Conservation (phyloP, 2,888 invertebrate genomes). For the Ligdia adustata region DNA sequence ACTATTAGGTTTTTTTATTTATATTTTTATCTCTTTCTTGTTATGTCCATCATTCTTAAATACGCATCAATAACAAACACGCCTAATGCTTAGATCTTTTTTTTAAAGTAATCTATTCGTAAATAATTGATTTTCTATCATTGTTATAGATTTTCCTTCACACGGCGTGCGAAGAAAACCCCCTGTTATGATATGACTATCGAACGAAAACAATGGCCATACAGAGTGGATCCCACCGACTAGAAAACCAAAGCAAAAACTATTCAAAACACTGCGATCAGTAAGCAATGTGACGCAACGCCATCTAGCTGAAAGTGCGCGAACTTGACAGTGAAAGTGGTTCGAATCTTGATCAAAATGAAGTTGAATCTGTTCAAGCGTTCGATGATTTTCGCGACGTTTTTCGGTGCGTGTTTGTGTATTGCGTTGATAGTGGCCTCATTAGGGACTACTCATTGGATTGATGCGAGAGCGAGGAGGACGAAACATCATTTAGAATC, state of each 20-base stretch:
- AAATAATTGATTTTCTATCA: slow-evolving; percentile 38
- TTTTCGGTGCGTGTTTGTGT: slow-evolving; percentile 90
- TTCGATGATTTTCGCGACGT: slow-evolving; percentile 92
- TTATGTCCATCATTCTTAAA: too few relatives aligned
- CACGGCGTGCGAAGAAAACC: slow-evolving; percentile 50
- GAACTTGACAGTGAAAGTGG: slow-evolving; percentile 61
- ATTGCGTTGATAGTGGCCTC: slow-evolving; percentile 91
- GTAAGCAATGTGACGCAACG: slow-evolving; percentile 68
- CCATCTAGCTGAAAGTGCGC: slow-evolving; percentile 58
- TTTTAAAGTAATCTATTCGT: too few relatives aligned
- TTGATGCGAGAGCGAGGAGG: slow-evolving; percentile 88
- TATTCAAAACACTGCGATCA: slow-evolving; percentile 36
- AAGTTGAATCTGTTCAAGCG: slow-evolving; percentile 89
- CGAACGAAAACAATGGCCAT: slow-evolving; percentile 55
- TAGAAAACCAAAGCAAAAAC: slow-evolving; percentile 61
- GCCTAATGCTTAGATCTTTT: too few relatives aligned
- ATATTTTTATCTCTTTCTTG: too few relatives aligned
- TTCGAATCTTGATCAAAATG: slow-evolving; percentile 57
- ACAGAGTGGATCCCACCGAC: slow-evolving; percentile 50
- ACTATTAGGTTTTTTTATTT: too few relatives aligned
- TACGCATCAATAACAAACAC: background rate
- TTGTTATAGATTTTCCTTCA: slow-evolving; percentile 71
- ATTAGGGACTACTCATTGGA: slow-evolving; percentile 93
- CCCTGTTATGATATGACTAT: slow-evolving; percentile 50
- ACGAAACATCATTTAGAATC: slow-evolving; percentile 87